Evolutionary conservation across 2,797 vertebrate genomes (phyloP).

Genomic region (Sus cebifrons): DNA sequence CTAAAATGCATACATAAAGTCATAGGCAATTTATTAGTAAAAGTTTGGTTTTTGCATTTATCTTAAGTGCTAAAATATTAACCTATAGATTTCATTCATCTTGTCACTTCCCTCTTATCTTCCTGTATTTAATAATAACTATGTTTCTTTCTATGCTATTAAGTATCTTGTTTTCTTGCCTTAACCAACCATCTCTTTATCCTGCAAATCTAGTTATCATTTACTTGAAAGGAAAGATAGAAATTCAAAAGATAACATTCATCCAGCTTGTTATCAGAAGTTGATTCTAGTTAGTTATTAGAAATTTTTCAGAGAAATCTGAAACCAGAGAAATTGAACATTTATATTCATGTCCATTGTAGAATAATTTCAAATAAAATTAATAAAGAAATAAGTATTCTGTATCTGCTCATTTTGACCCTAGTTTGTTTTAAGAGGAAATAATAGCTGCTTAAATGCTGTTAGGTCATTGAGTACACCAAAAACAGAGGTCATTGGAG

Average conservation of each 20-base stretch:
- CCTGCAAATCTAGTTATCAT: not conserved
- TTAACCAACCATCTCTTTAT: not conserved
- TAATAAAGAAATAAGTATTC: not conserved
- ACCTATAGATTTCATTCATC: not conserved
- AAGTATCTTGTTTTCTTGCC: not conserved
- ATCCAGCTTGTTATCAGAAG: not conserved
- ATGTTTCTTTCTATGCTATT: not conserved
- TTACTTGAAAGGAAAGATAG: not conserved
- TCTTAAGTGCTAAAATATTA: not conserved
- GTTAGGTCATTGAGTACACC: not conserved
- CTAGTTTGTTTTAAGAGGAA: not conserved
- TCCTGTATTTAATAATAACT: not conserved
- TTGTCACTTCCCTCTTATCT: not conserved
- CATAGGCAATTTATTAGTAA: not conserved
- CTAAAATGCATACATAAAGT: not conserved
- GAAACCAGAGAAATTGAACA: not conserved
- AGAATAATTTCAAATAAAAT: constrained; percentile 54
- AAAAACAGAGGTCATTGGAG: constrained; percentile 76
- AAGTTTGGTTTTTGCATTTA: not conserved
- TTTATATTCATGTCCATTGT: not conserved
- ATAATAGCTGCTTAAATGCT: constrained; percentile 65
- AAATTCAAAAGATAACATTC: not conserved
- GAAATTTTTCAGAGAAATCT: not conserved
- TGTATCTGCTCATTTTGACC: not conserved
- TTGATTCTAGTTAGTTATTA: not conserved